phyloP scores from a whole-genome alignment of 2,113 vertebrate species.

The Malurus alboscapulatus region DNA sequence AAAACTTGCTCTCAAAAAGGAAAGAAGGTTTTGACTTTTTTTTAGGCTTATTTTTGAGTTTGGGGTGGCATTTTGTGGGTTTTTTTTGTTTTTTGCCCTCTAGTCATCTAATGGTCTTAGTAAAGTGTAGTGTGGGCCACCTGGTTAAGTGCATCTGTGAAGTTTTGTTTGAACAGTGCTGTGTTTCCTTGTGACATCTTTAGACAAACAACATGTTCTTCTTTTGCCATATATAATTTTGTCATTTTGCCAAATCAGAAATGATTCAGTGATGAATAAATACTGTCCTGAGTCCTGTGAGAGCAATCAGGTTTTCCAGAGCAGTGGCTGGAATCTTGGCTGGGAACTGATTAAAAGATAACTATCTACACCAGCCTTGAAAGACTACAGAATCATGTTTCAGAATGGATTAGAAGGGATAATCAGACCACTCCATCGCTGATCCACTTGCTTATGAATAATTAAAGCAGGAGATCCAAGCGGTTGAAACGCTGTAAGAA shows the following conservation, averaged over 20 bases:
- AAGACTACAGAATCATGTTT: background rate
- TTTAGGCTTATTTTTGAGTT: background rate
- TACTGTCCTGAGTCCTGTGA: background rate
- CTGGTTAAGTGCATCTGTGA: background rate
- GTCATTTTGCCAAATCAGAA: background rate
- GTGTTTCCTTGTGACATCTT: background rate
- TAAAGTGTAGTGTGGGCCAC: background rate
- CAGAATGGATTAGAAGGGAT: background rate
- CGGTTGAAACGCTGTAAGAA: background rate
- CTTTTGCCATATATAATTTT: background rate
- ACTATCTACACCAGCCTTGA: background rate
- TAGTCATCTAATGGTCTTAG: background rate
- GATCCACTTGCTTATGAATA: background rate
- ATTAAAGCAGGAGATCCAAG: background rate
- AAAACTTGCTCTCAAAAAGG: background rate
- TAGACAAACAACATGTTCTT: background rate
- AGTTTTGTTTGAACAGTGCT: background rate
- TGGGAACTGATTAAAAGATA: background rate
- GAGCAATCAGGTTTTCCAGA: background rate
- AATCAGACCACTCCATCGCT: background rate
- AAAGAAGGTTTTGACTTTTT: background rate
- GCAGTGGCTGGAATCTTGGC: background rate
- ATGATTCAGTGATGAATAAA: background rate
- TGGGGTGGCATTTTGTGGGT: background rate
- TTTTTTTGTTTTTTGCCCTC: background rate